phyloP scores from a whole-genome alignment of 2,888 invertebrate genomes.

The Idaea straminata region DNA sequence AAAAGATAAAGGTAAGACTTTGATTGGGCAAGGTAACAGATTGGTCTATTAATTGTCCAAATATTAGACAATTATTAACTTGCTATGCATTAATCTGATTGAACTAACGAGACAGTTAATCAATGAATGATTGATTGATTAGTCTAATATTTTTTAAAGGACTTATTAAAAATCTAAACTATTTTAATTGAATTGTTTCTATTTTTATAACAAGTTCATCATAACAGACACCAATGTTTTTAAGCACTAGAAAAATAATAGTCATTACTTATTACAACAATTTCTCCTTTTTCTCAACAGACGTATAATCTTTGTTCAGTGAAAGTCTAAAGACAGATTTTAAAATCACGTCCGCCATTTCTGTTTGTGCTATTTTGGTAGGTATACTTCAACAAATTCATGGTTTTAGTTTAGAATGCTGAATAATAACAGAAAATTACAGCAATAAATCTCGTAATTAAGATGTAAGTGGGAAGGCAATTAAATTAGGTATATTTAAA shows the following conservation, averaged over 20 bases:
- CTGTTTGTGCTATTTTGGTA: background rate
- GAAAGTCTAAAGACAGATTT: conserved; percentile 11
- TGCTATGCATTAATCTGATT: background rate
- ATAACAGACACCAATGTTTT: too few relatives aligned
- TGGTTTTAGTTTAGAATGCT: conserved; percentile 8
- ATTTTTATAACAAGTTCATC: too few relatives aligned
- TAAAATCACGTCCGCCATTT: conserved; percentile 2
- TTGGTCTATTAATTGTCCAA: background rate
- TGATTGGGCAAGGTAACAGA: background rate
- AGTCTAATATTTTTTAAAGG: too few relatives aligned
- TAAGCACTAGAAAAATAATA: conserved; percentile 1
- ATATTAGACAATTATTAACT: conserved; percentile 2
- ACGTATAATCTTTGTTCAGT: conserved; percentile 5
- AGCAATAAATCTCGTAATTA: conserved; percentile 7
- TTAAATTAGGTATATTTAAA: background rate
- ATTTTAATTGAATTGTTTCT: too few relatives aligned
- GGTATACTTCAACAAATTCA: conserved; percentile 8
- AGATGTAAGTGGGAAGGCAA: background rate
- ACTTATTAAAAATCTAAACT: too few relatives aligned
- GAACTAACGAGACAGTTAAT: background rate
- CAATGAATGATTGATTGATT: background rate
- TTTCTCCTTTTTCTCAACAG: conserved; percentile 3
- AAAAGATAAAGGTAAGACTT: background rate
- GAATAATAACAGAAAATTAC: conserved; percentile 7
- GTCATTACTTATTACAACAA: background rate